Conservation (phyloP, 92 coral and sea anemone species). For the Palythoa grandiflora region DNA sequence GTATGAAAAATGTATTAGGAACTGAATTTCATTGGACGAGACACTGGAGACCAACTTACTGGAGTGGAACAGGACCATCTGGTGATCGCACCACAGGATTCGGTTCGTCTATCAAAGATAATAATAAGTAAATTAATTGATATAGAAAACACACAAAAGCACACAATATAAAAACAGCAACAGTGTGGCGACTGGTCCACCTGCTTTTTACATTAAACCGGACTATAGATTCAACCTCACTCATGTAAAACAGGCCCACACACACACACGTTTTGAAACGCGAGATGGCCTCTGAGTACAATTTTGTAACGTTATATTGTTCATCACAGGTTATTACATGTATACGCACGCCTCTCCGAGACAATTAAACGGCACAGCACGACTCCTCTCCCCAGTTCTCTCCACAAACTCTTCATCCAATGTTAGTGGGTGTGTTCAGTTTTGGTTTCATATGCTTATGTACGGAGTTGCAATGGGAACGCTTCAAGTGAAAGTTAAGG, state of each 20-base stretch:
- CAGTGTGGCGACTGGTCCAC: no score
- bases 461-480: neutral
- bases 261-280: no score
- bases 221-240: no score
- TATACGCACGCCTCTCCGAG: neutral
- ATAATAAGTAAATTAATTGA: no score
- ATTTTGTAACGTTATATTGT: neutral
- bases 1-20: neutral
- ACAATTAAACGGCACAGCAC: neutral
- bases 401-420: neutral
- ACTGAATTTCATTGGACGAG: neutral
- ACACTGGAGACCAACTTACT: neutral
- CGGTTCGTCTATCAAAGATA: no score
- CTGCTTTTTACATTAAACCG: no score
- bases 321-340: neutral
- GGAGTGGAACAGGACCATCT: neutral
- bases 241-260: no score
- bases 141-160: neutral
- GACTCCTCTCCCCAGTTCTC: neutral
- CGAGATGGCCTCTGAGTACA: no score
- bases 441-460: constrained; percentile 1
- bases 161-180: no score
- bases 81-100: neutral
- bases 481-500: neutral
- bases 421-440: neutral